phyloP scores from a whole-genome alignment of 2,113 vertebrate species.

The Bambusicola thoracicus region DNA sequence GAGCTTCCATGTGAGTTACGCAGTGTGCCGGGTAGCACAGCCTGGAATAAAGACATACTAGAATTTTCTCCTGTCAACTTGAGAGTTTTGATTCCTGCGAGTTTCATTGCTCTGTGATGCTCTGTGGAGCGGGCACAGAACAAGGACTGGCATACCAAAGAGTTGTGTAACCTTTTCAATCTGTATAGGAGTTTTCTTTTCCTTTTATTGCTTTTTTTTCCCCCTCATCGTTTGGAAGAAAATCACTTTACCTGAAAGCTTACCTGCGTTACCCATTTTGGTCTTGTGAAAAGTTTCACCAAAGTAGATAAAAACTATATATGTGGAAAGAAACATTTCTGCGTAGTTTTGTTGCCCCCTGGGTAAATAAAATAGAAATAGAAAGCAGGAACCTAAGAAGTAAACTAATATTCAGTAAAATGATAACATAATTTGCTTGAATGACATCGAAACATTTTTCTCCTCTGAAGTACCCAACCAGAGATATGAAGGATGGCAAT shows the following conservation, averaged over 20 bases:
- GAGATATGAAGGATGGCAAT: slow-evolving; percentile 58
- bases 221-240: not conserved
- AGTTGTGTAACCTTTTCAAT: not conserved
- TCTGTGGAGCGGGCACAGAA: not conserved
- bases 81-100: not conserved
- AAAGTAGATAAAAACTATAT: slow-evolving; percentile 10
- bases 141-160: not conserved
- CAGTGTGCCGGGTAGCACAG: not conserved
- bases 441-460: slow-evolving; percentile 27
- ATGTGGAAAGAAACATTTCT: not conserved
- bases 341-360: slow-evolving; percentile 21
- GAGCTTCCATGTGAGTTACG: not conserved
- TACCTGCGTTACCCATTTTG: not conserved
- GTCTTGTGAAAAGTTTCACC: not conserved
- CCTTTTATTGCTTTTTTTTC: not conserved
- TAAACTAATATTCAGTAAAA: slow-evolving; percentile 56
- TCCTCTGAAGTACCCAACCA: slow-evolving; percentile 28
- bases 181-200: too few relatives aligned
- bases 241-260: not conserved
- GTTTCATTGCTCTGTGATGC: not conserved
- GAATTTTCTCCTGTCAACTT: not conserved
- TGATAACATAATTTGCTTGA: slow-evolving; percentile 49
- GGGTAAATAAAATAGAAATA: slow-evolving; percentile 14
- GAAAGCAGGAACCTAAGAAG: slow-evolving; percentile 33
- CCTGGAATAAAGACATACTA: not conserved